Base-by-base conservation (phyloP, 2,797 vertebrate species). In the Dendrocincla fuliginosa region DNA sequence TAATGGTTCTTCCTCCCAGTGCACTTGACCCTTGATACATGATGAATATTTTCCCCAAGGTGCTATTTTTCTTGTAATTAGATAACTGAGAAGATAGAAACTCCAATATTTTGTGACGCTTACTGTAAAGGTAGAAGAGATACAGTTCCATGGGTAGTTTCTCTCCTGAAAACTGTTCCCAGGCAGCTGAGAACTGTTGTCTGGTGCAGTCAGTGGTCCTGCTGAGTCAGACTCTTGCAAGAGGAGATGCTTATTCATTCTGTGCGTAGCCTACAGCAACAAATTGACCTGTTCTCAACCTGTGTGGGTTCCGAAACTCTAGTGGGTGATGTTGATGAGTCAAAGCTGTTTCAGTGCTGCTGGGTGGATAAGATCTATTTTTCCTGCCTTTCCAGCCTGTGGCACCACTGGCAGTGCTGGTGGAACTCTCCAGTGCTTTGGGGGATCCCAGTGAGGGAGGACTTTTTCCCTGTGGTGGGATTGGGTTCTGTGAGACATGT, bases 241-340 rank as follows among this genome's bases (percentile, higher is more conserved):
- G 37, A 70, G 87, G 85, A 90, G 94, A 32, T 94, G 80, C 79
- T 96, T 94, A 90, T 91, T 96, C 94, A 77, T 74, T 33, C 89
- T 63, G 32, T 23, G 82, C 84, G 71, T 15, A 32, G 69, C 84
- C 73, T 27, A 37, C 63, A 19, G 74, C 60, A 25, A 10, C 33
- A 42, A 35, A 79, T 53, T 93, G 92, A 87, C 88, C 95, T 46
- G 47, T 61, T 71, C 37, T 70, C 47, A 6, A 37, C 74, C 90
- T 73, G 80, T 5, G 77, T 78, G 70, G 89, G 78, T 57, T 57
- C 89, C 1, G 12, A 74, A 41, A 55, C 89, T 85, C 57, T 4
- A 9, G 69, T 80, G 87, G 91, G 80, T 52, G 85, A 56, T 74
- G 67, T 25, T 3, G 70, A 87, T 93, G 94, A 93, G 47, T 96